Conservation (phyloP, 1,140 invertebrate species). For the Anagrus nilaparvatae region DNA sequence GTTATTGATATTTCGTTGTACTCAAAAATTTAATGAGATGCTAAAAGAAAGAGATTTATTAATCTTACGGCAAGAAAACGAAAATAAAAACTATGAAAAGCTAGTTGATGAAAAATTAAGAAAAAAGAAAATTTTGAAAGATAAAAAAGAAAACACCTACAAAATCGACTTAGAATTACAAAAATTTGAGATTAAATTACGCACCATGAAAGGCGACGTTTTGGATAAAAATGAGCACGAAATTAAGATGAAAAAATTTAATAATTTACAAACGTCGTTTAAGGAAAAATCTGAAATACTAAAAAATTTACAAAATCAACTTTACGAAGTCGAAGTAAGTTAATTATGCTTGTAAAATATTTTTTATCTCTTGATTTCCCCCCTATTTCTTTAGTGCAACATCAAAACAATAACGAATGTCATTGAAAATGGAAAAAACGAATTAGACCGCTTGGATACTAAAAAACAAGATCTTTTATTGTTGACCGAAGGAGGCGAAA, state of each 20-base stretch:
- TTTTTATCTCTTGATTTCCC: not conserved
- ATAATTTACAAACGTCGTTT: constrained; percentile 36
- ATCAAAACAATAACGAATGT: constrained; percentile 23
- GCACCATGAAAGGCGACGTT: constrained; percentile 25
- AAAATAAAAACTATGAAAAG: constrained; percentile 17
- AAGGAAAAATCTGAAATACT: constrained; percentile 33
- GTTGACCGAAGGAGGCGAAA: constrained; percentile 45
- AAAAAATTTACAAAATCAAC: constrained; percentile 42
- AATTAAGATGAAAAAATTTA: constrained; percentile 32
- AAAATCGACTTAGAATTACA: constrained; percentile 31
- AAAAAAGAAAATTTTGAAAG: constrained; percentile 28
- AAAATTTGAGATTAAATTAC: constrained; percentile 29
- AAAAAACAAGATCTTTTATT: constrained; percentile 40
- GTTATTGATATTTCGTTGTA: too few species aligned
- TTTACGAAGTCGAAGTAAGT: constrained; percentile 42
- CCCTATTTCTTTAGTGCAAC: constrained; percentile 2
- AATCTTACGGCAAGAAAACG: too few species aligned
- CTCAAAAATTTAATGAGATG: too few species aligned
- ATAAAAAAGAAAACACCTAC: constrained; percentile 34
- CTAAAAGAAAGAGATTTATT: too few species aligned
- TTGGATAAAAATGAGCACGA: constrained; percentile 28
- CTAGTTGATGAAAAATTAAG: constrained; percentile 14
- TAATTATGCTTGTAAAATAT: not conserved
- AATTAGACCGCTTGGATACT: constrained; percentile 29
- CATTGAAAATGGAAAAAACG: constrained; percentile 28